Percentiles rank a stretch among this genome's conserved stretches.
Conservation (phyloP, 2,113 vertebrate species). For the Scopus umbretta region DNA sequence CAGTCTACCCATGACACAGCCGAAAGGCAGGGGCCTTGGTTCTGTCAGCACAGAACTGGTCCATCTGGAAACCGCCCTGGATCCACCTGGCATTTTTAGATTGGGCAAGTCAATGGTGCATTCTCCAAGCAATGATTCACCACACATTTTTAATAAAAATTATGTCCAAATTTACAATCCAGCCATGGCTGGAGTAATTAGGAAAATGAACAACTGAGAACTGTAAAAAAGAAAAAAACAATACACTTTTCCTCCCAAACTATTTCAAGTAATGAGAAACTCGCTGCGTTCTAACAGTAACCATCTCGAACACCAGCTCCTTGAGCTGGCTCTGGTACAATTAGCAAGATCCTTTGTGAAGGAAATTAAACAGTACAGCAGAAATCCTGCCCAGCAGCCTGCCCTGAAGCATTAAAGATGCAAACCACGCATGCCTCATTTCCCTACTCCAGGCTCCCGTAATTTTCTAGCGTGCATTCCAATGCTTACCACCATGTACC, state of each 20-base stretch:
- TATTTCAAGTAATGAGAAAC: not conserved
- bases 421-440: not conserved
- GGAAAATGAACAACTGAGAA: not conserved
- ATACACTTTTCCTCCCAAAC: not conserved
- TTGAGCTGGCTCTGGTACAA: accelerated
- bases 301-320: not conserved
- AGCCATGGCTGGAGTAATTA: not conserved
- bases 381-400: not conserved
- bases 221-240: not conserved
- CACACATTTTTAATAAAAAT: not conserved
- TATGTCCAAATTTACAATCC: not conserved
- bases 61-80: not conserved
- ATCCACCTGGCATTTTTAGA: not conserved
- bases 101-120: not conserved
- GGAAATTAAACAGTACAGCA: not conserved
- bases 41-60: not conserved
- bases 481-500: not conserved
- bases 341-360: not conserved
- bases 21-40: not conserved
- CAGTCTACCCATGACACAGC: not conserved
- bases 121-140: not conserved
- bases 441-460: not conserved
- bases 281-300: not conserved
- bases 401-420: not conserved
- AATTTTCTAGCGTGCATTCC: not conserved